Base-by-base conservation (phyloP, 2,888 invertebrate species). In the Ypsolopha scabrella region DNA sequence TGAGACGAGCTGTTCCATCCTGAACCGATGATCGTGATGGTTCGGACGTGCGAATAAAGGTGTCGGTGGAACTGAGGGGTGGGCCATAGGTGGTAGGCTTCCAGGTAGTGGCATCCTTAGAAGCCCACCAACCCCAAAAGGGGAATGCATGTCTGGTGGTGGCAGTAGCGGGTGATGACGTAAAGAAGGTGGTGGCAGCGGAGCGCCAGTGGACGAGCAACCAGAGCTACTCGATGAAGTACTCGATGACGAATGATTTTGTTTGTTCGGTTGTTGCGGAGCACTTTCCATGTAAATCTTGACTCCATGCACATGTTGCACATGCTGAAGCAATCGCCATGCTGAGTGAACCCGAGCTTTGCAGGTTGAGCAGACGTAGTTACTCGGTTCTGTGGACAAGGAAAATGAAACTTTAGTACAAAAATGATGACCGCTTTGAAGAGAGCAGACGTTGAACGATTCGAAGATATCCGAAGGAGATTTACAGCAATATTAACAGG, bases 321-420 rank as follows among this genome's bases (percentile, higher is more conserved):
- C 97, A 76, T 98, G 98, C 73, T 98, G 97, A 41, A 98, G 90
- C 55, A 98, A 88, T 53, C 94, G 90, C 98, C 98, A 98, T 7
- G 98, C 97, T n/a, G 97, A 97, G 63, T 92, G 92, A 62, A 95
- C 91, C 49, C 94, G 92, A 57, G 94, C 93, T 70, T 96, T 96
- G 88, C 98, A 98, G 60, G 97, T 96, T 47, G 94, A 94, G 72
- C 98, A 98, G 60, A 96, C 93, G 78, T 97, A 94, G 88, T 94
- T 95, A 81, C 94, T 94, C 59, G 98, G 98, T 86, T 98, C 98
- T 96, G 93, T 56, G 69, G 65, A 71, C 80, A 82, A 81, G 55
- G 56, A 68, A 54, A 70, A 55, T 35, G 13, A 8, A 51, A 11
- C 50, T 36, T 41, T 50, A 35, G 33, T 35, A 44, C 44, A 10